Conservation (phyloP, 2,888 invertebrate genomes). For the Junonia oenone region DNA sequence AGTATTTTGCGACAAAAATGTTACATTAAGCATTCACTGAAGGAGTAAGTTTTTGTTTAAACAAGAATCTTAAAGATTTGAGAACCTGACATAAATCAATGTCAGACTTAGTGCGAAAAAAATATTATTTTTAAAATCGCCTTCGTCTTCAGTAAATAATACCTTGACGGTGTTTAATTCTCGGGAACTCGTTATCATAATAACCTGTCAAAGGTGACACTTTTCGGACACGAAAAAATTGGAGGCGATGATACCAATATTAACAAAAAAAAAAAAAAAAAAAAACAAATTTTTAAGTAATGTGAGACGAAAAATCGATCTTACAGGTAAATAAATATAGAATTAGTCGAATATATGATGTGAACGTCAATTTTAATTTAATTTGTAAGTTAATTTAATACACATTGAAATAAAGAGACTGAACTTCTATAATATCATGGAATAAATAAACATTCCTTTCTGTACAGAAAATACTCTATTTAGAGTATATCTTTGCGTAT, state of each 20-base stretch:
- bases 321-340: no score
- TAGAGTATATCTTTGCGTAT: not conserved
- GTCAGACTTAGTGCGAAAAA: constrained; percentile 4
- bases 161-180: not conserved
- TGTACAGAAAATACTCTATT: not conserved
- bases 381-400: no score
- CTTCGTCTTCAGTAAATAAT: not conserved
- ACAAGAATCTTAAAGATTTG: not conserved
- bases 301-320: no score
- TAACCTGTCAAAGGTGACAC: constrained; percentile 5
- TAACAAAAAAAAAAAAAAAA: no score
- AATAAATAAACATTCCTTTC: no score
- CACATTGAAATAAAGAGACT: no score
- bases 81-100: constrained; percentile 3
- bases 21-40: not conserved
- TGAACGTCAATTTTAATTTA: no score
- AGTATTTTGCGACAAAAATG: no score
- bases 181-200: not conserved
- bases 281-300: not conserved
- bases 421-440: no score
- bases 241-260: not conserved
- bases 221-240: not conserved
- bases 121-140: not conserved
- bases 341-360: no score
- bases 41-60: no score